phyloP scores from a whole-genome alignment of 2,113 vertebrate genomes.

The Poecilia latipinna region DNA sequence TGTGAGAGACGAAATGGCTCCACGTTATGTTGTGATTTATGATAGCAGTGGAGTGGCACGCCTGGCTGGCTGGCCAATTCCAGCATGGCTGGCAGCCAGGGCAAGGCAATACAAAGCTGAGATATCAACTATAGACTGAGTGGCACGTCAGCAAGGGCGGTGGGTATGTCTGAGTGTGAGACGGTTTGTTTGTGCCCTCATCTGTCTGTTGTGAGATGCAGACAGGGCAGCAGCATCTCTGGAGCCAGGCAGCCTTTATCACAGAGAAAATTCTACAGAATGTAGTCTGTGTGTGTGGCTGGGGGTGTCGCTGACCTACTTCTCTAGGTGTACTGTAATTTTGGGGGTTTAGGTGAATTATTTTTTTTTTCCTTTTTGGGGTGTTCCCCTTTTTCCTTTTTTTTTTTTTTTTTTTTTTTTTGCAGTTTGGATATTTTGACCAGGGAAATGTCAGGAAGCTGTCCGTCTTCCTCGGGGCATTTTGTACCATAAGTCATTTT shows the following conservation, averaged over 20 bases:
- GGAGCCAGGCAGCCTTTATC: slow-evolving; percentile 70
- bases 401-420: too few species aligned
- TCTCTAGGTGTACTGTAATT: slow-evolving; percentile 32
- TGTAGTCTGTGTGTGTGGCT: slow-evolving; percentile 17
- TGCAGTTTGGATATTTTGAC: too few species aligned
- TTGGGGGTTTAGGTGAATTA: neutral
- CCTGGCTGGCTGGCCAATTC: slow-evolving; percentile 84
- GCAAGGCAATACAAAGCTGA: slow-evolving; percentile 83
- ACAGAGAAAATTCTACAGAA: slow-evolving; percentile 65
- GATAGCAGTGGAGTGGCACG: slow-evolving; percentile 73
- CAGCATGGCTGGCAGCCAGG: slow-evolving; percentile 83
- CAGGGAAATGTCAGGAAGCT: too few species aligned
- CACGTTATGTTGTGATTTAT: slow-evolving; percentile 81
- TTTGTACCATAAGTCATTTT: too few species aligned
- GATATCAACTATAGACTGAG: slow-evolving; percentile 82
- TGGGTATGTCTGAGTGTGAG: slow-evolving; percentile 33
- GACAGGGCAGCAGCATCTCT: slow-evolving; percentile 54
- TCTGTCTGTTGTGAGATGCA: slow-evolving; percentile 58
- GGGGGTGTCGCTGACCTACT: slow-evolving; percentile 37
- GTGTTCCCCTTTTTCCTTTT: too few species aligned
- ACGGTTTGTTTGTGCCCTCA: slow-evolving; percentile 53
- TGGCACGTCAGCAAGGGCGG: slow-evolving; percentile 70
- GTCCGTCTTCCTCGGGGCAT: too few species aligned
- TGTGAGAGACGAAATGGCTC: slow-evolving; percentile 61
- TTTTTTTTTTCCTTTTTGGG: too few species aligned